Evolutionary conservation across 2,797 vertebrate genomes (phyloP), one percentile per base, ranked within the genome.

Genomic region (Ctenopoma multispine): DNA sequence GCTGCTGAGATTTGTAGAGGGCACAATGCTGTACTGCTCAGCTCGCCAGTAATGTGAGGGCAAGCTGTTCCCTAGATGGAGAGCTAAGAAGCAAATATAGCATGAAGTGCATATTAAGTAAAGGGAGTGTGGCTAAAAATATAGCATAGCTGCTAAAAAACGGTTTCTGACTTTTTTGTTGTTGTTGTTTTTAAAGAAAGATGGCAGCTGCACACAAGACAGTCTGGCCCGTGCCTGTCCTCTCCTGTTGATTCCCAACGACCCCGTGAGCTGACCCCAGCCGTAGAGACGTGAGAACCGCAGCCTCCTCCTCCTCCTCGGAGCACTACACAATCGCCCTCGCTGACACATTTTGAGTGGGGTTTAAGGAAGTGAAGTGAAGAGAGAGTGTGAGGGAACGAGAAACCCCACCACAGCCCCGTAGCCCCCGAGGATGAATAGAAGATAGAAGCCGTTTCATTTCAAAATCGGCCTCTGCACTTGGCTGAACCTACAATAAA

Each of bases 401-500:
- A 90, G 77, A 82, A 87, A 83, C 81, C 79, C 86, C 75, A 70
- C 80, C 82, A 20, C 88, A 85, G 84, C 83, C 86, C 88, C 78
- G 18, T 60, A 83, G 90, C 90, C 86, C 40, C 79, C 59, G 49
- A 79, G 88, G 88, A 91, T 93, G 92, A 93, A 94, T 90, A 83
- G 87, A 83, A 89, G 90, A 94, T 90, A 90, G 90, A 90, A 91
- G 86, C 85, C 54, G 75, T 91, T 92, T 93, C 83, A 87, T 91
- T 90, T 89, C 51, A 77, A 89, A 92, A 92, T 89, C 88, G 87
- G 90, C 90, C 91, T 88, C 84, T 93, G 92, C 92, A 93, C 90
- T 94, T 86, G 91, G 86, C 89, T 94, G 88, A 94, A 94, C 93
- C 91, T 92, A 91, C 89, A 93, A 92, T 93, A 89, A 94, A 92